Evolutionary conservation across 2,888 invertebrate genomes (phyloP), one percentile per base, ranked within the genome.

Genomic region (Helobdella robusta): DNA sequence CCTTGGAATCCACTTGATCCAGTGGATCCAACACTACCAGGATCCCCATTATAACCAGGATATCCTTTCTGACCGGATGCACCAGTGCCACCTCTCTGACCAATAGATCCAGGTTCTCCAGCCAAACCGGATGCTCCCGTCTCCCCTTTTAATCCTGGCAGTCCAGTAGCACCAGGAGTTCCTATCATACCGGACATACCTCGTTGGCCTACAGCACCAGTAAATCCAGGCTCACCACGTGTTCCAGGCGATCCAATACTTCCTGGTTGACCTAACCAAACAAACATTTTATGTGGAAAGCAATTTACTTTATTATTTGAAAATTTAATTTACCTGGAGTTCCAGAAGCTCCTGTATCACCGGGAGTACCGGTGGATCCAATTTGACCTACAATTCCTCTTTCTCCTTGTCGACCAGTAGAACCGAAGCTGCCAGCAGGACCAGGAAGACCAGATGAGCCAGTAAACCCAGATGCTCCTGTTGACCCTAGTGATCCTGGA

Each of bases 401-500:
- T 46, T 18, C 44, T 11, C 68, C 68, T 1, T 54, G 44, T n/a
- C 11, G 18, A 3, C 67, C 67, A 5, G 54, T 61, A 15, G 18
- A 46, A 30, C 67, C 67, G 46, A 35, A 25, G 2, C 15, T 15
- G 36, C 67, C 67, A 1, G 59, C 32, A 36, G n/a, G n/a, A 25
- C 67, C 67, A 20, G 58, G 34, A 30, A 23, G 18, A 30, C 68
- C 68, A n/a, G 67, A 52, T 25, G 54, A 20, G 20, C 69, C 69
- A 28, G 60, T 62, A 56, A 28, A 54, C 20, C 69, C 69, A 28
- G 62, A 34, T 6, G 20, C 40, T 32, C 69, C 69, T 20, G 66
- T 64, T 66, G 84, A 83, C 2, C 87, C 87, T 65, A 82, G 77
- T 11, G 85, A 83, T 8, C 87, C 85, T 72, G 40, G 23, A 18